A percentile compares a stretch with the other conserved stretches of the same genome.
Evolutionary conservation across 1,140 invertebrate genomes (phyloP).

Genomic region (Sycobia sp.): DNA sequence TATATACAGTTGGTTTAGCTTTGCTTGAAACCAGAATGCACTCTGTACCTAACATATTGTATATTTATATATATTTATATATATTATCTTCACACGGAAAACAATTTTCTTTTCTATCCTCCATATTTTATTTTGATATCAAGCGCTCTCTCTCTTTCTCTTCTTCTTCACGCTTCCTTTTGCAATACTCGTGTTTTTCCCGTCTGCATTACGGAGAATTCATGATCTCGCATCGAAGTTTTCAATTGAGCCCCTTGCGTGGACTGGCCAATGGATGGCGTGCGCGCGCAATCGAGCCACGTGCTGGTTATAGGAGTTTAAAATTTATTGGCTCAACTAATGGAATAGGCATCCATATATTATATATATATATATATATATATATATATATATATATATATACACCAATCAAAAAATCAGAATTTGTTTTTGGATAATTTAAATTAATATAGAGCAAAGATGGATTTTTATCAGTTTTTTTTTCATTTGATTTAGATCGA

Average conservation of each 20-base stretch:
- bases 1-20: too few species aligned
- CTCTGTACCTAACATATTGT: background rate
- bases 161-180: background rate
- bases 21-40: background rate
- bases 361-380: too few species aligned
- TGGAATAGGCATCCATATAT: background rate
- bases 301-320: constrained; percentile 12
- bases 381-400: too few species aligned
- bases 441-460: too few species aligned
- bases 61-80: too few species aligned
- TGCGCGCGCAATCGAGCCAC: background rate
- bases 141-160: background rate
- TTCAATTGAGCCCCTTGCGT: background rate
- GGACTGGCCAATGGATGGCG: background rate
- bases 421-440: too few species aligned
- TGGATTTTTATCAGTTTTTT: too few species aligned
- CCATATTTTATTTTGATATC: background rate
- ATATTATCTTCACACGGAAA: too few species aligned
- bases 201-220: constrained; percentile 7
- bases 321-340: constrained; percentile 4
- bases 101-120: background rate
- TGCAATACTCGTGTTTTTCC: too few species aligned
- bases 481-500: too few species aligned
- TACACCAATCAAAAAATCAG: too few species aligned
- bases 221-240: constrained; percentile 15